Base-by-base conservation (phyloP, 1,140 invertebrate genomes). In the Drosophila persimilis region DNA sequence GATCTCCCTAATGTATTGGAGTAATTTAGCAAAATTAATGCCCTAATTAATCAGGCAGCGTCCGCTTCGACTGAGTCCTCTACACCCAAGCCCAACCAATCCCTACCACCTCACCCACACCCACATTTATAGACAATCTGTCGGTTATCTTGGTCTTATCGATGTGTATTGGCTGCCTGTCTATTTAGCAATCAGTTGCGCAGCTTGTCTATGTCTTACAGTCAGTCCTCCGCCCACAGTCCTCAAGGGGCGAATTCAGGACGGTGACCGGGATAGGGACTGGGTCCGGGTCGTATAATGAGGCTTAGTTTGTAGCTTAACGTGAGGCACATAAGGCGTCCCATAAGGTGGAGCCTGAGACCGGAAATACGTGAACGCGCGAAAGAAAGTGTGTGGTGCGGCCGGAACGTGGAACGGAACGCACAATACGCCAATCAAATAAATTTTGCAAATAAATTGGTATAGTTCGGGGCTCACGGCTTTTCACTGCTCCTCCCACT, bases 1-100 rank as follows among this genome's bases (percentile, higher is more conserved):
- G 83, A 90, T 90, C 74, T 80, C 73, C 77, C 81, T 80, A 90
- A 84, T 88, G 79, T 88, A 90, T 90, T 89, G 71, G 72, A 80
- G 80, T 90, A 90, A 90, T 90, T 90, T 89, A 85, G 80, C 89
- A 88, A 89, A 90, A 90, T 90, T 86, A 89, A 90, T 89, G 80
- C 69, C 75, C 81, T 84, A 79, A 89, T 89, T 89, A 89, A 89
- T 89, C 84, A 89, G 73, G 51, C 55, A 62, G 52, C 73, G 46
- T 76, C 71, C 66, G 57, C 51, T 50, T 55, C 58, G 43, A 15
- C 56, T 43, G 7, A 24, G 45, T 31, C 7, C 29, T 35, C 35
- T 53, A 54, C 26, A 11, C 47, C 26, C 9, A 22, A 22, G 5
- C 47, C 29, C 31, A 8, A 8, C 17, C 44, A 50, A 43, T 26